These are phyloP conservation scores for Leucophora obtusa DNA, from an alignment of 2,888 invertebrate genomes.

Conservation along the genomic window DNA sequence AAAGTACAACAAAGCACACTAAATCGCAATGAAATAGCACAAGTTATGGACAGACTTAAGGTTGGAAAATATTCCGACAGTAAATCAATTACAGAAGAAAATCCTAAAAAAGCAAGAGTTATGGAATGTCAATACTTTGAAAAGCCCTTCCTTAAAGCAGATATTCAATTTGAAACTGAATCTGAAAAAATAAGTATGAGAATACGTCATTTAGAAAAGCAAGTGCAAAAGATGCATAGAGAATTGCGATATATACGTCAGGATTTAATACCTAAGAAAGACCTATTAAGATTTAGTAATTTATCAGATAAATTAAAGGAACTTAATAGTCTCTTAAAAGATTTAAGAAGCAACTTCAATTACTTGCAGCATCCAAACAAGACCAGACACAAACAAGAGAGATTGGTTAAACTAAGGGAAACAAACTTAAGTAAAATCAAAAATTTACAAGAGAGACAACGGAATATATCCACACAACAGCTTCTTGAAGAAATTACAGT, in stretches of 20 bases:
- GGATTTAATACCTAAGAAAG: conserved; percentile 52
- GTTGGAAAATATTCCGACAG: too few species aligned
- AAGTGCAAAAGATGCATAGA: conserved; percentile 44
- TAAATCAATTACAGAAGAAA: too few species aligned
- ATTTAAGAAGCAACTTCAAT: conserved; percentile 45
- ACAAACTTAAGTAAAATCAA: too few species aligned
- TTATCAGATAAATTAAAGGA: conserved; percentile 51
- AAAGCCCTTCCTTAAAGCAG: too few species aligned
- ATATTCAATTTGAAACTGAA: conserved; percentile 1
- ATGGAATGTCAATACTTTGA: too few species aligned
- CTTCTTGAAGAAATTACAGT: too few species aligned
- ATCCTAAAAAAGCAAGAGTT: too few species aligned
- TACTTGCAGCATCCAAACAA: not conserved
- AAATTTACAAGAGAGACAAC: too few species aligned
- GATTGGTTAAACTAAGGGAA: not conserved
- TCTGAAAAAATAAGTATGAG: conserved; percentile 30
- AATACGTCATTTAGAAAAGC: conserved; percentile 59
- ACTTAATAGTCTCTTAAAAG: conserved; percentile 45
- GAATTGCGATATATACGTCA: conserved; percentile 50
- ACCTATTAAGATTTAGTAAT: conserved; percentile 38
- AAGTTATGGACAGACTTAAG: too few species aligned
- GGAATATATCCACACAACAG: too few species aligned
- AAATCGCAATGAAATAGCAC: too few species aligned
- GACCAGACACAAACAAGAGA: not conserved
- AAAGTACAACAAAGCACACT: too few species aligned